A percentile compares a stretch with the other conserved stretches of the same genome.
phyloP scores from a whole-genome alignment of 2,113 vertebrate genomes.

The Oreochromis aureus region DNA sequence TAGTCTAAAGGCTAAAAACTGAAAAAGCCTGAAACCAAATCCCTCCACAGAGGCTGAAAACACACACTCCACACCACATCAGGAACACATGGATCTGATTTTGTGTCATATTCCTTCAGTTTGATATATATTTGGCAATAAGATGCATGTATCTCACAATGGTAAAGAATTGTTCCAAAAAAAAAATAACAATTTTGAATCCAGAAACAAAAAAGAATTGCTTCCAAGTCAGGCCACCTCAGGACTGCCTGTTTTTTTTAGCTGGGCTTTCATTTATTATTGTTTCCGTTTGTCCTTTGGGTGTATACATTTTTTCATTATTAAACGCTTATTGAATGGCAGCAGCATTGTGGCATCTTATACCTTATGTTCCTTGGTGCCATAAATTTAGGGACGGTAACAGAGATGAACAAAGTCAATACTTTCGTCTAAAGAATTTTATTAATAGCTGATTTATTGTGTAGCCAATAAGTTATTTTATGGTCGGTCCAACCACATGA shows the following conservation, averaged over 20 bases:
- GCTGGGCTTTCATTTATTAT: not conserved
- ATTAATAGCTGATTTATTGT: not conserved
- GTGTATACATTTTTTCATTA: not conserved
- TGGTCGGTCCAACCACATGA: not conserved
- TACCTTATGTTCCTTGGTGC: not conserved
- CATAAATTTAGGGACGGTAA: not conserved
- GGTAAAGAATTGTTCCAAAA: not conserved
- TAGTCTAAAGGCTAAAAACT: not conserved
- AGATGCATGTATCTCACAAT: not conserved
- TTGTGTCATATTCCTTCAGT: not conserved
- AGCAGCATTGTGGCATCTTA: rapidly evolving
- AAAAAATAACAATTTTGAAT: not conserved
- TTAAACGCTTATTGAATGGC: not conserved
- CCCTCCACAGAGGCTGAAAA: not conserved
- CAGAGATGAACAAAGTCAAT: not conserved
- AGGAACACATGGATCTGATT: not conserved
- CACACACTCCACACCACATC: not conserved
- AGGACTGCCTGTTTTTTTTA: rapidly evolving
- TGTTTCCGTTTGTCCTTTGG: not conserved
- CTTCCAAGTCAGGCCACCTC: not conserved
- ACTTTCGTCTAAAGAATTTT: not conserved
- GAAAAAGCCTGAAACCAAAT: not conserved
- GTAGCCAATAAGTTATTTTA: not conserved
- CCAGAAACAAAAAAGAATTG: rapidly evolving
- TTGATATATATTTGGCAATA: not conserved